A percentile compares a stretch with the other conserved stretches of the same genome.
Conservation (phyloP, 2,888 invertebrate genomes). For the Phytoseiulus persimilis region DNA sequence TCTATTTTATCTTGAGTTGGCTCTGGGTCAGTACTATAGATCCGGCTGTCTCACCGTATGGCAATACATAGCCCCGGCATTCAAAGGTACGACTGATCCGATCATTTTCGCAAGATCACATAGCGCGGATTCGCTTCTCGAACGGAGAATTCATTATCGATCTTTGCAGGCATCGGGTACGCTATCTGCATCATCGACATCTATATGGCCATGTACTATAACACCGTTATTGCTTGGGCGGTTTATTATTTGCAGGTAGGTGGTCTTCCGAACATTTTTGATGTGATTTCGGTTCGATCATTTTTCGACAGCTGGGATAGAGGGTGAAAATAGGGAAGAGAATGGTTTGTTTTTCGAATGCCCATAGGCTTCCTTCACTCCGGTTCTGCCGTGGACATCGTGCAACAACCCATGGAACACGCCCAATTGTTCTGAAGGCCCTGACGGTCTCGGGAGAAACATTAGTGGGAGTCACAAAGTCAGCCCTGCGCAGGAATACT, state of each 20-base stretch:
- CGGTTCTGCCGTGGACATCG: slow-evolving; percentile 74
- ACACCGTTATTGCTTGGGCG: slow-evolving; percentile 93
- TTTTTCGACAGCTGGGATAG: too few relatives aligned
- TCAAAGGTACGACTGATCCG: too few relatives aligned
- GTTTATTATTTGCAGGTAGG: slow-evolving; percentile 64
- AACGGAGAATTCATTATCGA: too few relatives aligned
- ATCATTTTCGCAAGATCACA: too few relatives aligned
- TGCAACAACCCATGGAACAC: slow-evolving; percentile 83
- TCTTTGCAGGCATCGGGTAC: slow-evolving; percentile 74
- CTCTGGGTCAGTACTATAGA: slow-evolving; percentile 84
- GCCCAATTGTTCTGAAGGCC: slow-evolving; percentile 55
- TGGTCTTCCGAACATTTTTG: background rate
- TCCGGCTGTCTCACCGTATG: slow-evolving; percentile 85
- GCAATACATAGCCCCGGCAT: slow-evolving; percentile 74
- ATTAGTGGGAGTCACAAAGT: slow-evolving; percentile 41
- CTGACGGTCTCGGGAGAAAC: slow-evolving; percentile 40
- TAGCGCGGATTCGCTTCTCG: background rate
- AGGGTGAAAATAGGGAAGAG: too few relatives aligned
- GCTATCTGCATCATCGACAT: slow-evolving; percentile 90
- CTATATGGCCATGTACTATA: slow-evolving; percentile 90
- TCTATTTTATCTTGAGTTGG: slow-evolving; percentile 88
- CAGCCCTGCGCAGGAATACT: slow-evolving; percentile 72
- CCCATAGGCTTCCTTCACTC: slow-evolving; percentile 63
- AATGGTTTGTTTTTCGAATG: too few relatives aligned
- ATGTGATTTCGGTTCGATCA: too few relatives aligned